Conservation (phyloP, 2,113 vertebrate genomes). For the Amblyopsis rosae region DNA sequence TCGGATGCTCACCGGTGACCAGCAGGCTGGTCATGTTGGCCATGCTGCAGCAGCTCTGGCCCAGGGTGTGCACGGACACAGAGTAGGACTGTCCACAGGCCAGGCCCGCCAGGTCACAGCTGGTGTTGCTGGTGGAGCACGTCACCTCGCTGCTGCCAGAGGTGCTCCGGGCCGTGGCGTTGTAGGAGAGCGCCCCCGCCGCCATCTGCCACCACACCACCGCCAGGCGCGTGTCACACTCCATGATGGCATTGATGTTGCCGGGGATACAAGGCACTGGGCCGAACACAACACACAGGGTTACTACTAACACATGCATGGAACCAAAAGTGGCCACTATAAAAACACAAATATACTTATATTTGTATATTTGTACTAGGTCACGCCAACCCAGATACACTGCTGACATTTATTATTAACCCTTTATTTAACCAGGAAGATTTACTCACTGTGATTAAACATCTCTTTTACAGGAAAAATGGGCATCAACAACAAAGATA, state of each 20-base stretch:
- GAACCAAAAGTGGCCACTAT: too few species aligned
- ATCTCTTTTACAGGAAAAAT: too few species aligned
- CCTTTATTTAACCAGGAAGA: too few species aligned
- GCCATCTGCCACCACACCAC: conserved; percentile 61
- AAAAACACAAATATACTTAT: too few species aligned
- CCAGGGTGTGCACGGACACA: conserved; percentile 60
- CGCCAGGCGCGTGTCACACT: conserved; percentile 52
- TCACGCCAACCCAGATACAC: too few species aligned
- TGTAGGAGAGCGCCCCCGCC: conserved; percentile 61
- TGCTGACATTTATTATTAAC: too few species aligned
- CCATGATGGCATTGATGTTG: conserved; percentile 53
- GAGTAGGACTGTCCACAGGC: conserved; percentile 70
- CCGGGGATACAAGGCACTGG: conserved; percentile 69
- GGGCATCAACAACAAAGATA: too few species aligned
- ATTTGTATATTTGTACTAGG: too few species aligned
- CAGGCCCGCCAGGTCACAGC: conserved; percentile 62
- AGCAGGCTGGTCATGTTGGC: conserved; percentile 50
- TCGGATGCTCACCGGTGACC: conserved; percentile 65
- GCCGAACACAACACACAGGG: background rate
- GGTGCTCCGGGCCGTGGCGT: conserved; percentile 18
- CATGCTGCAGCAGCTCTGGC: conserved; percentile 62
- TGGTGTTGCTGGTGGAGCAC: conserved; percentile 52
- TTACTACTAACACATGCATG: conserved; percentile 1
- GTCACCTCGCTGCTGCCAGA: conserved; percentile 38
- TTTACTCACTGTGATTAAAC: too few species aligned